These are phyloP conservation scores for Drosophila algonquin DNA, from an alignment of 2,888 invertebrate species.

Conservation along the genomic window DNA sequence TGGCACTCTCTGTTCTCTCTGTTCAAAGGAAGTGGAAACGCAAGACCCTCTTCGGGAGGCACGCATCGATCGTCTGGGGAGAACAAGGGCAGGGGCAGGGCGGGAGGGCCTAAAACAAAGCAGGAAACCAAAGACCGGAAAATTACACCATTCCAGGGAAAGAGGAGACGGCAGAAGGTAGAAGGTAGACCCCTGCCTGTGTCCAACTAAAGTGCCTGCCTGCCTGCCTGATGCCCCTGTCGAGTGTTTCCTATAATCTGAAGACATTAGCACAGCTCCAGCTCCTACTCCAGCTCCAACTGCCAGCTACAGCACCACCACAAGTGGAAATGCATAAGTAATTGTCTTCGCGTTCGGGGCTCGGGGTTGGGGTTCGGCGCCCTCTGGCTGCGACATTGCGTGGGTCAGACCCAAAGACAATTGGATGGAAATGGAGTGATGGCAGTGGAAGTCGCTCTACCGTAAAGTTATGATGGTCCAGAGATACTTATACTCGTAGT, in stretches of 20 bases:
- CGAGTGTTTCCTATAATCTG: conserved; percentile 64
- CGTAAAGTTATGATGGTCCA: conserved; percentile 67
- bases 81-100: conserved; percentile 23
- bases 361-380: conserved; percentile 57
- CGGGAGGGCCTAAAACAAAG: conserved; percentile 66
- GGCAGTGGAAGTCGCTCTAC: conserved; percentile 63
- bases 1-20: conserved; percentile 8
- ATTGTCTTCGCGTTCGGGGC: conserved; percentile 43
- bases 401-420: conserved; percentile 70
- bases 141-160: conserved; percentile 58
- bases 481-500: conserved; percentile 40
- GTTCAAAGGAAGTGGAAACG: conserved; percentile 68
- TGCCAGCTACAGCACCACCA: conserved; percentile 31
- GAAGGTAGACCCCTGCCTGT: conserved; percentile 48
- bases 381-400: conserved; percentile 57
- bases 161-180: background rate
- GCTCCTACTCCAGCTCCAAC: conserved; percentile 19
- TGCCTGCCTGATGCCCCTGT: conserved; percentile 16
- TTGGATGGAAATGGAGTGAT: conserved; percentile 26
- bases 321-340: conserved; percentile 55
- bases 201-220: conserved; percentile 34
- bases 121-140: conserved; percentile 78
- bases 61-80: conserved; percentile 15
- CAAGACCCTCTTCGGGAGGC: conserved; percentile 52
- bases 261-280: conserved; percentile 71